Evolutionary conservation across 92 coral and sea anemone species (phyloP).

Genomic region (Diadumene lineata): DNA sequence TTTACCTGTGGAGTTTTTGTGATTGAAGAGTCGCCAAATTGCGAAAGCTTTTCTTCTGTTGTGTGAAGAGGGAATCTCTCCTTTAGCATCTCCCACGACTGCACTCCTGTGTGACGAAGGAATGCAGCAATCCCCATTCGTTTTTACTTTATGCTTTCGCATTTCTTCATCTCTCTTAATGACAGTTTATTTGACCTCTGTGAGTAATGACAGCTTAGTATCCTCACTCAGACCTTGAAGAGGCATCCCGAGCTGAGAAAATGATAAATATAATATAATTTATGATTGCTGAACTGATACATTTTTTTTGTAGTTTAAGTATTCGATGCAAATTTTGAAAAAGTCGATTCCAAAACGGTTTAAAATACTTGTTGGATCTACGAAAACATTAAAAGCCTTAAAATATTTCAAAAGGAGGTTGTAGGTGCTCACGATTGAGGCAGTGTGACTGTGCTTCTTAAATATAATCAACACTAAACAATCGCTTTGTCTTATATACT

Average conservation of each 20-base stretch:
- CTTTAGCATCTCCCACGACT: constrained; percentile 32
- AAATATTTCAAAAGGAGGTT: too few relatives aligned
- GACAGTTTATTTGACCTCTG: constrained; percentile 17
- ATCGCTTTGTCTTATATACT: too few relatives aligned
- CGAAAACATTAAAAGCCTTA: too few relatives aligned
- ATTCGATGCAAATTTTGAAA: too few relatives aligned
- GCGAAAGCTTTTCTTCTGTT: constrained; percentile 45
- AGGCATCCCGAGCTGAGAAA: constrained; percentile 33
- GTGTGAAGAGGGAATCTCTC: constrained; percentile 49
- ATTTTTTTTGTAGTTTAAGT: too few relatives aligned
- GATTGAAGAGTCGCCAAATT: constrained; percentile 20
- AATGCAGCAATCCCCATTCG: constrained; percentile 22
- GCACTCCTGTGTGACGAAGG: constrained; percentile 29
- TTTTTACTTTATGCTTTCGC: constrained; percentile 26
- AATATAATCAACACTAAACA: too few relatives aligned
- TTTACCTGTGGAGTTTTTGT: background rate
- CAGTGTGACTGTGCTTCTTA: too few relatives aligned
- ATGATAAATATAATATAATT: too few relatives aligned
- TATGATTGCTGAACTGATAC: too few relatives aligned
- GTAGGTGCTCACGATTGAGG: too few relatives aligned
- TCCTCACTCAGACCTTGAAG: constrained; percentile 32
- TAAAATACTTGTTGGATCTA: too few relatives aligned
- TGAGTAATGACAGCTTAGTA: constrained; percentile 26
- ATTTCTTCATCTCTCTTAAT: constrained; percentile 29
- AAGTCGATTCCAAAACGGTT: too few relatives aligned